phyloP scores from a whole-genome alignment of 2,113 vertebrate genomes.

The Leptosomus discolor region DNA sequence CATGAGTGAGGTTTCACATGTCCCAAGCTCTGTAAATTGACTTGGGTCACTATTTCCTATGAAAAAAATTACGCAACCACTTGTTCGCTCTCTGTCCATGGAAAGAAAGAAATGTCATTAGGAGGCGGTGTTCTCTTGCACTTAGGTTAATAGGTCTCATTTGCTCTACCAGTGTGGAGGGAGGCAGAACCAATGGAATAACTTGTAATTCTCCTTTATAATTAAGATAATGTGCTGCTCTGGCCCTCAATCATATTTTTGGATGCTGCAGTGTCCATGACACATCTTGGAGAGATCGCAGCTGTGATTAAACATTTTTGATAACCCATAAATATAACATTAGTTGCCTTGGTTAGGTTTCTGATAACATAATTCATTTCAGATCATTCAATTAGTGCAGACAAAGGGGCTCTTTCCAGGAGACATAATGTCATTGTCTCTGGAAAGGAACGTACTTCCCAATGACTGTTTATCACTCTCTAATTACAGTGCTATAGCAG shows the following conservation, averaged over 20 bases:
- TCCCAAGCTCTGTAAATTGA: fast-evolving
- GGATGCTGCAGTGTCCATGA: background rate
- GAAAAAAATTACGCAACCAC: background rate
- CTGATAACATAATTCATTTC: slow-evolving; percentile 64
- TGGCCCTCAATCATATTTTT: background rate
- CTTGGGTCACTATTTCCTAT: background rate
- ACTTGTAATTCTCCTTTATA: slow-evolving; percentile 26
- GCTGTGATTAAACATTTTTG: slow-evolving; percentile 54
- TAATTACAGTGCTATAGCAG: slow-evolving; percentile 72
- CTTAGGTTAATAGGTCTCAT: slow-evolving; percentile 32
- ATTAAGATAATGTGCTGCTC: slow-evolving; percentile 20
- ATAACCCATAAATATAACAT: slow-evolving; percentile 63
- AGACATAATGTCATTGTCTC: slow-evolving; percentile 67
- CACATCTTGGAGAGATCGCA: background rate
- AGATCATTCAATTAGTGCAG: slow-evolving; percentile 70
- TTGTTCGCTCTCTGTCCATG: fast-evolving
- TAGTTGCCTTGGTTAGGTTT: slow-evolving; percentile 51
- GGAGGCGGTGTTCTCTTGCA: background rate
- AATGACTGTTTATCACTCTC: slow-evolving; percentile 77
- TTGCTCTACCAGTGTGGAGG: background rate
- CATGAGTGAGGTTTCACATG: fast-evolving
- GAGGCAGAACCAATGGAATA: slow-evolving; percentile 16
- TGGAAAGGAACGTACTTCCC: slow-evolving; percentile 58
- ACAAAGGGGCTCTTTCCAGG: slow-evolving; percentile 53
- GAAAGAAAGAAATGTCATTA: background rate